phyloP scores from a whole-genome alignment of 2,113 vertebrate species.

The Sinocyclocheilus rhinocerous region DNA sequence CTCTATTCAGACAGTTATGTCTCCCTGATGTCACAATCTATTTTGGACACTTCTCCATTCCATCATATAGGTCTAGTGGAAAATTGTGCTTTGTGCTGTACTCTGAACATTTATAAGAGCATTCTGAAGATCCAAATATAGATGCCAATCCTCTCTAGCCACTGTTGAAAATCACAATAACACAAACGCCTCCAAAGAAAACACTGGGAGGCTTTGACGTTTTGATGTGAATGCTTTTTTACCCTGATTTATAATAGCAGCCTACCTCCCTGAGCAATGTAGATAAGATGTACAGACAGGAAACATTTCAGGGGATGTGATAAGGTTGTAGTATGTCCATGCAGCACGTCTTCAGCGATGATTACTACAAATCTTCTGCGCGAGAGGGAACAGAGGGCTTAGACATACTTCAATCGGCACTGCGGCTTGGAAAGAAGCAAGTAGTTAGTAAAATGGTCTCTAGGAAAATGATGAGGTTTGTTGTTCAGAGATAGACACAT shows the following conservation, averaged over 20 bases:
- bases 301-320: slow-evolving; percentile 36
- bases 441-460: slow-evolving; percentile 30
- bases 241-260: slow-evolving; percentile 34
- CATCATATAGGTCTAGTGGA: slow-evolving; percentile 21
- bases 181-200: slow-evolving; percentile 24
- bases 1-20: slow-evolving; percentile 13
- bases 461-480: slow-evolving; percentile 26
- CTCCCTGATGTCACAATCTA: slow-evolving; percentile 10
- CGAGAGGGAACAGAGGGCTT: slow-evolving; percentile 21
- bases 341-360: slow-evolving; percentile 40
- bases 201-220: slow-evolving; percentile 26
- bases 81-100: slow-evolving; percentile 28
- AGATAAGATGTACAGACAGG: slow-evolving; percentile 43
- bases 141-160: slow-evolving; percentile 20
- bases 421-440: not conserved
- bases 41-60: slow-evolving; percentile 26
- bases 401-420: slow-evolving; percentile 14
- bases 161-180: slow-evolving; percentile 12
- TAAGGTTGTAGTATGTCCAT: slow-evolving; percentile 44
- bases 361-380: slow-evolving; percentile 40
- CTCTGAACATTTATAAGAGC: slow-evolving; percentile 2
- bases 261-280: slow-evolving; percentile 40
- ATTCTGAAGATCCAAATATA: slow-evolving; percentile 37
- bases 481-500: slow-evolving; percentile 20
- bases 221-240: slow-evolving; percentile 39